Evolutionary conservation across 2,797 vertebrate species (phyloP).

Genomic region (Melanotaenia boesemani): DNA sequence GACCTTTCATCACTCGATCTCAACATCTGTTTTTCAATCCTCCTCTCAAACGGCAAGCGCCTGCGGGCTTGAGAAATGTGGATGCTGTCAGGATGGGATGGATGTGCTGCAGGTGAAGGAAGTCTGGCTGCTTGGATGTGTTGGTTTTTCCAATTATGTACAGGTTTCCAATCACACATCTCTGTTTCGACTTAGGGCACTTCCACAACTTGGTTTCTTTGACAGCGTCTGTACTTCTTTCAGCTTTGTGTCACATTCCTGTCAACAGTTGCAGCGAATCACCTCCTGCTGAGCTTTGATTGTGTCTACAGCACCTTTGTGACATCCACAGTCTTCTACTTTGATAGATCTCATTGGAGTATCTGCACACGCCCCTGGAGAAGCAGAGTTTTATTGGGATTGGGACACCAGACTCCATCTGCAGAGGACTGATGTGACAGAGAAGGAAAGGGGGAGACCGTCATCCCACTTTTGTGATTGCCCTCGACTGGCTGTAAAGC

Average conservation of each 20-base stretch:
- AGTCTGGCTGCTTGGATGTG: slow-evolving; percentile 23
- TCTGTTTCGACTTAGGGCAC: slow-evolving; percentile 1
- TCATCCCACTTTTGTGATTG: slow-evolving; percentile 54
- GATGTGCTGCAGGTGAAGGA: slow-evolving; percentile 38
- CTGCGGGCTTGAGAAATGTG: slow-evolving; percentile 38
- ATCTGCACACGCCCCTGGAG: slow-evolving; percentile 2
- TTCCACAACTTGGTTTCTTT: slow-evolving; percentile 34
- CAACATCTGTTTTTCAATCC: slow-evolving; percentile 30
- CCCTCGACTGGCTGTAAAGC: slow-evolving; percentile 24
- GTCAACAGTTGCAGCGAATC: slow-evolving; percentile 6
- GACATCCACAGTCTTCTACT: not conserved
- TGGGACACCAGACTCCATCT: slow-evolving; percentile 33
- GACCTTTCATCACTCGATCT: slow-evolving; percentile 56
- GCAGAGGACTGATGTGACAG: slow-evolving; percentile 28
- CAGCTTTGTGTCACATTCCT: slow-evolving; percentile 21
- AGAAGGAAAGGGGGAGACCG: slow-evolving; percentile 15
- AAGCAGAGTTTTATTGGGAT: slow-evolving; percentile 26
- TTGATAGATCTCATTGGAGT: slow-evolving; percentile 1
- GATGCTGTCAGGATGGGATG: slow-evolving; percentile 35
- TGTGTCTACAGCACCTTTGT: slow-evolving; percentile 13
- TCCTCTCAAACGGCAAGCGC: slow-evolving; percentile 24
- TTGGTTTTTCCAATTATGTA: slow-evolving; percentile 41
- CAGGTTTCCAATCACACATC: slow-evolving; percentile 48
- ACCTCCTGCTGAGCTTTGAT: slow-evolving; percentile 20
- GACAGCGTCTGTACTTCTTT: slow-evolving; percentile 24